These are phyloP conservation scores for Daubentonia madagascariensis DNA, from an alignment of 2,113 vertebrate species.

Conservation along the genomic window DNA sequence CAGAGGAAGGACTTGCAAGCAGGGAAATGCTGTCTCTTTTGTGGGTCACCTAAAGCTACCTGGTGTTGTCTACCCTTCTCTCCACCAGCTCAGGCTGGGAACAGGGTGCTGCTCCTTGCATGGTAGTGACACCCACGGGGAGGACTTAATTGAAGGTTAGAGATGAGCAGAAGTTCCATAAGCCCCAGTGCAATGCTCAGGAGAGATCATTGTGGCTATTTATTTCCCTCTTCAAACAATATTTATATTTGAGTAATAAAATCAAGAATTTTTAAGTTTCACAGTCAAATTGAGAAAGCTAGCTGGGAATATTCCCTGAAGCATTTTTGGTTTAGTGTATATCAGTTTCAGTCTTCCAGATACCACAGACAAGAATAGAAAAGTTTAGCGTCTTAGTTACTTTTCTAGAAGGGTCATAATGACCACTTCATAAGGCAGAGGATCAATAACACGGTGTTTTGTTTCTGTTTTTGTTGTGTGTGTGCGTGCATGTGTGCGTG, in stretches of 20 bases:
- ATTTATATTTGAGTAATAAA: background rate
- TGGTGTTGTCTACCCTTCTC: background rate
- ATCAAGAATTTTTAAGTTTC: background rate
- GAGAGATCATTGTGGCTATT: fast-evolving
- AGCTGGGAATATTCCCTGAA: background rate
- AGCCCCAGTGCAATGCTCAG: fast-evolving
- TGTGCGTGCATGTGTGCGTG: background rate
- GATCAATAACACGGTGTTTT: slow-evolving; percentile 84
- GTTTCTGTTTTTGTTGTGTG: slow-evolving; percentile 76
- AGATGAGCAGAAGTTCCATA: fast-evolving
- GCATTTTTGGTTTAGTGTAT: background rate
- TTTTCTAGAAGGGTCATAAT: background rate
- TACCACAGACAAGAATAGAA: background rate
- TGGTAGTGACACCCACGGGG: fast-evolving
- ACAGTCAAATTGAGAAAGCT: background rate
- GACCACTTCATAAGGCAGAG: background rate
- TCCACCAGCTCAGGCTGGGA: background rate
- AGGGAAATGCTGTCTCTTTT: fast-evolving
- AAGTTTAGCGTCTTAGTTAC: background rate
- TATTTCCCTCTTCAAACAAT: background rate
- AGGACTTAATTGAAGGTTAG: fast-evolving
- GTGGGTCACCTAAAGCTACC: background rate
- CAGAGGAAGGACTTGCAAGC: background rate
- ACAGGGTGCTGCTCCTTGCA: fast-evolving
- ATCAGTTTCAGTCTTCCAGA: background rate